A percentile compares a stretch with the other conserved stretches of the same genome.
phyloP scores from a whole-genome alignment of 2,888 invertebrate genomes.

The Anthrax anthrax region DNA sequence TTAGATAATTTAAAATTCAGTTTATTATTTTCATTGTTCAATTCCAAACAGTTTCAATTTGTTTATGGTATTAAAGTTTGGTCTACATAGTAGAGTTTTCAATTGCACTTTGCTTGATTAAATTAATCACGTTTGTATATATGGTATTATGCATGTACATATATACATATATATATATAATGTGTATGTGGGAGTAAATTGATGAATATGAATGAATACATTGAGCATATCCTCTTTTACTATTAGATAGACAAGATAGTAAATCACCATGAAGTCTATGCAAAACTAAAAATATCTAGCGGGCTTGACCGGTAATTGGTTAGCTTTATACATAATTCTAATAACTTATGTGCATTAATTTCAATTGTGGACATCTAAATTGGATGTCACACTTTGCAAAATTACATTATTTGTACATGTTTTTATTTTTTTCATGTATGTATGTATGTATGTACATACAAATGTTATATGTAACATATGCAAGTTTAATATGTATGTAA shows the following conservation, averaged over 20 bases:
- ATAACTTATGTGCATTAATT: conserved; percentile 11
- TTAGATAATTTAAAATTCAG: no score
- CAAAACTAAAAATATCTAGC: conserved; percentile 6
- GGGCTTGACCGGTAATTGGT: conserved; percentile 2
- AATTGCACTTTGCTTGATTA: conserved; percentile 7
- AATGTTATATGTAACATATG: no score
- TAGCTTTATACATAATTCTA: conserved; percentile 1
- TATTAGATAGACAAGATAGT: not conserved
- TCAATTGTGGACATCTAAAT: conserved; percentile 13
- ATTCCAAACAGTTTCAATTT: no score
- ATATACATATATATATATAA: not conserved
- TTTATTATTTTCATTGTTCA: no score
- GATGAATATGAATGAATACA: not conserved
- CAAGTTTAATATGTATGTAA: no score
- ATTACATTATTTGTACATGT: conserved; percentile 11
- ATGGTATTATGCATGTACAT: no score
- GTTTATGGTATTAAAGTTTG: no score
- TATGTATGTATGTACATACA: no score
- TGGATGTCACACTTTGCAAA: conserved; percentile 14
- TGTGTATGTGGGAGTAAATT: no score
- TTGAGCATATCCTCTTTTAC: conserved; percentile 5
- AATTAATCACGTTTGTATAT: conserved; percentile 2
- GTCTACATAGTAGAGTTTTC: no score
- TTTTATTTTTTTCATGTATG: no score
- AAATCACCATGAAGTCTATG: not conserved